A percentile compares a stretch with the other conserved stretches of the same genome.
These are phyloP conservation scores for Cyrtorhinus lividipennis DNA, from an alignment of 1,140 invertebrate genomes.

Conservation along the genomic window DNA sequence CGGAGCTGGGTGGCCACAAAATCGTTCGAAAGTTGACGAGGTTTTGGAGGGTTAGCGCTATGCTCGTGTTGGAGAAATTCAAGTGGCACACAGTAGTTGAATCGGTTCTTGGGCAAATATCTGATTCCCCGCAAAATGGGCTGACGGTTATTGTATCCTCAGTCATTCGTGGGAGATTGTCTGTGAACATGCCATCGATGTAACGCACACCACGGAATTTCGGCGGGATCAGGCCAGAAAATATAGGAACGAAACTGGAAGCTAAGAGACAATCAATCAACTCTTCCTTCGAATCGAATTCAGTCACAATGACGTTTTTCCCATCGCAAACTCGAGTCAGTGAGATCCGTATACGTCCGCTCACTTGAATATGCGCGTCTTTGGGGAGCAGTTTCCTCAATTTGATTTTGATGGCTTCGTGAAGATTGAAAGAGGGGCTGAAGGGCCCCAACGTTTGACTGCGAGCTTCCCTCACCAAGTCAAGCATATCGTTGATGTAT, in stretches of 20 bases:
- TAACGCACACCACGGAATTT: conserved; percentile 78
- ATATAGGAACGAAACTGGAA: conserved; percentile 89
- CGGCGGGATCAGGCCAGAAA: conserved; percentile 86
- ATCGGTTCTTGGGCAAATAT: conserved; percentile 90
- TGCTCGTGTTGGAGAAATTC: conserved; percentile 86
- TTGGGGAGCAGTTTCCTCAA: conserved; percentile 73
- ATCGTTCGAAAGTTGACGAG: conserved; percentile 80
- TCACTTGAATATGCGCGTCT: conserved; percentile 80
- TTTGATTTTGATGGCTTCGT: conserved; percentile 67
- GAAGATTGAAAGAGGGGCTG: conserved; percentile 90
- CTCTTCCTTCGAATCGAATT: conserved; percentile 83
- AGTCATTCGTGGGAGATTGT: conserved; percentile 87
- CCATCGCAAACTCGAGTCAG: conserved; percentile 87
- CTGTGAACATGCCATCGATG: conserved; percentile 93
- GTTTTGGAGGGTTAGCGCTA: conserved; percentile 83
- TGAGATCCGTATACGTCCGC: conserved; percentile 82
- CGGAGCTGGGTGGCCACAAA: conserved; percentile 86
- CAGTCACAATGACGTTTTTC: conserved; percentile 85
- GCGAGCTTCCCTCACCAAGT: conserved; percentile 74
- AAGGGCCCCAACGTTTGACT: conserved; percentile 79
- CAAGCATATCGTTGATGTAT: conserved; percentile 72
- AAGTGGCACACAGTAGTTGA: conserved; percentile 76
- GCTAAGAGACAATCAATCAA: conserved; percentile 84
- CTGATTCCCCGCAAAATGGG: conserved; percentile 94
- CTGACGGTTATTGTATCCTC: conserved; percentile 93